A percentile compares a stretch with the other conserved stretches of the same genome.
Evolutionary conservation across 2,113 vertebrate species (phyloP).

Genomic region (Ictalurus punctatus): DNA sequence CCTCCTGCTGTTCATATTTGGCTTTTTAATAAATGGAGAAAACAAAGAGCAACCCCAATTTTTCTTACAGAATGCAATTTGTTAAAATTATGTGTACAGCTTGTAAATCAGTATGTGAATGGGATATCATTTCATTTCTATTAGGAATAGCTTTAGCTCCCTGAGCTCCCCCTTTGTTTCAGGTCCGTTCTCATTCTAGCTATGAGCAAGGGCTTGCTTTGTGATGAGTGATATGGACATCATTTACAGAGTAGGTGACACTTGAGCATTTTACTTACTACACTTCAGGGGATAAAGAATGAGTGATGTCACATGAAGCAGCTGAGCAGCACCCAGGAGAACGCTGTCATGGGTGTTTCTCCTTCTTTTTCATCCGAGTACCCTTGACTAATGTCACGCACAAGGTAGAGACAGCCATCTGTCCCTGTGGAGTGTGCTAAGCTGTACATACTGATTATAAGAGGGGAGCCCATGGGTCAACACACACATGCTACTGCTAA

Average conservation of each 20-base stretch:
- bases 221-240: not conserved
- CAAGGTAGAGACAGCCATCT: conserved; percentile 61
- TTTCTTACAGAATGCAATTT: not conserved
- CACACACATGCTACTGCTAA: conserved; percentile 49
- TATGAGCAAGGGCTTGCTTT: not conserved
- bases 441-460: conserved; percentile 62
- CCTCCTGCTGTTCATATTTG: conserved; percentile 40
- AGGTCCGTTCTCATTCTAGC: too few species aligned
- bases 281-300: not conserved
- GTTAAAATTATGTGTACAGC: conserved; percentile 6
- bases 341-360: not conserved
- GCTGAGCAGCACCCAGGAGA: not conserved
- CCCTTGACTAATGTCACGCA: conserved; percentile 61
- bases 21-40: not conserved
- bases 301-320: not conserved
- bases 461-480: conserved; percentile 53
- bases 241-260: not conserved
- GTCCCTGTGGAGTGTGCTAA: conserved; percentile 57
- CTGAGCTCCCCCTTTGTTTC: not conserved
- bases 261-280: not conserved
- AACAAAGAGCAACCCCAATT: not conserved
- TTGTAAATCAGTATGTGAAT: conserved; percentile 22
- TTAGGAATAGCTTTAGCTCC: conserved; percentile 8
- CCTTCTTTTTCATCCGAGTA: conserved; percentile 36
- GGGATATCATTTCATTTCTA: not conserved